These are phyloP conservation scores for Brachionus rubens DNA, from an alignment of 1,140 invertebrate species.

Conservation along the genomic window DNA sequence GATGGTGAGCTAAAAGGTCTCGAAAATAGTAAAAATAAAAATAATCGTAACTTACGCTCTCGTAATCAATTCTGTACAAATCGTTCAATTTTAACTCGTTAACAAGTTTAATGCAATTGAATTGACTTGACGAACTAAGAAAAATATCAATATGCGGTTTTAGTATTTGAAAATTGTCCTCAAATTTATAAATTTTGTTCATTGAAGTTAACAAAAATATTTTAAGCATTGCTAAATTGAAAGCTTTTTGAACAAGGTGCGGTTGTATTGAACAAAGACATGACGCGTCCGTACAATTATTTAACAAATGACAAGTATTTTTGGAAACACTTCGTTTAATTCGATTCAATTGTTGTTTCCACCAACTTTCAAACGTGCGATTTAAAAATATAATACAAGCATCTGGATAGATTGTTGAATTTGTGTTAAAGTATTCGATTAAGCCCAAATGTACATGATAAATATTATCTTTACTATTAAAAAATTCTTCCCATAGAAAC, in stretches of 20 bases:
- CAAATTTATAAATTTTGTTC: constrained; percentile 34
- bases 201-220: constrained; percentile 7
- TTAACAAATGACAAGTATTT: background rate
- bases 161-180: background rate
- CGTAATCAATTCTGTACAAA: constrained; percentile 12
- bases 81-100: constrained; percentile 23
- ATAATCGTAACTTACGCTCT: constrained; percentile 22
- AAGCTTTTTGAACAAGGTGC: background rate
- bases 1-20: no score
- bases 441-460: constrained; percentile 1
- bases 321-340: background rate
- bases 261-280: background rate
- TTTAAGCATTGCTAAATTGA: background rate
- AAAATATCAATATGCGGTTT: background rate
- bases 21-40: no score
- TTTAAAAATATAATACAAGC: constrained; percentile 15
- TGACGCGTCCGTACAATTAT: background rate
- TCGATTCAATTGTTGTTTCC: constrained; percentile 24
- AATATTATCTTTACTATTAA: constrained; percentile 2
- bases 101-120: background rate
- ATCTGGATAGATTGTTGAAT: background rate
- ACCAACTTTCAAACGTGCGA: constrained; percentile 20
- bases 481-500: constrained; percentile 21
- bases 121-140: background rate
- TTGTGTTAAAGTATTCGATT: constrained; percentile 13